Evolutionary conservation across 1,140 invertebrate genomes (phyloP), one percentile per base, ranked within the genome.

Genomic region (Paraescarpia echinospica): DNA sequence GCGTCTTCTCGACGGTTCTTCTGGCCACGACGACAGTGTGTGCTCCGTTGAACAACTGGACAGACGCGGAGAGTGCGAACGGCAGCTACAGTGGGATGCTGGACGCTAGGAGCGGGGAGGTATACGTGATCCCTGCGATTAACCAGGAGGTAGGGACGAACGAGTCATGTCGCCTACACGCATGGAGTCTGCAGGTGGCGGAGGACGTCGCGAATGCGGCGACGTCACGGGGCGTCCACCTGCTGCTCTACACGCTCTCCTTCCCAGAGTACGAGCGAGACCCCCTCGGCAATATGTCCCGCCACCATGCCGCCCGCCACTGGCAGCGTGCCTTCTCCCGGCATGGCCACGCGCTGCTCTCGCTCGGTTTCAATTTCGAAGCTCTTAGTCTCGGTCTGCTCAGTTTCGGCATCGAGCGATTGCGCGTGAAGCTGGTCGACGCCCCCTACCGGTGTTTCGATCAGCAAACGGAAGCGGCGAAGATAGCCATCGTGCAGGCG

Each of bases 351-450:
- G 48, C 33, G 34, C 91, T 91, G 18, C n/a, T 59, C 12, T 48
- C 91, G 4, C 91, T 91, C 34, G 41, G 34, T 1, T 91, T 91
- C 91, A 91, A 91, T 14, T 91, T 91, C n/a, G 91, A 91, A 12
- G 34, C 41, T 34, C 48, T 91, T 12, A 35, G 34, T 18, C 35
- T 91, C 91, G 33, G 48, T 1, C 18, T 91, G 91, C 91, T 91
- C 33, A 34, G 34, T 2, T 91, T 91, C n/a, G 91, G 41, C 33
- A 34, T 59, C 48, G 91, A 91, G n/a, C 34, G 48, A 6, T 12
- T 91, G 31, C 8, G 41, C 33, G 34, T 91, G 33, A 48, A 51
- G 48, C 91, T 91, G 8, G 34, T 48, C n/a, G 91, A 91, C n/a
- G 41, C 34, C 91, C 90, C 90, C 18, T 33, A 48, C 34, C 33